Percentiles rank a stretch among this genome's conserved stretches.
Conservation (phyloP, 1,140 invertebrate species). For the Brachionus rubens region DNA sequence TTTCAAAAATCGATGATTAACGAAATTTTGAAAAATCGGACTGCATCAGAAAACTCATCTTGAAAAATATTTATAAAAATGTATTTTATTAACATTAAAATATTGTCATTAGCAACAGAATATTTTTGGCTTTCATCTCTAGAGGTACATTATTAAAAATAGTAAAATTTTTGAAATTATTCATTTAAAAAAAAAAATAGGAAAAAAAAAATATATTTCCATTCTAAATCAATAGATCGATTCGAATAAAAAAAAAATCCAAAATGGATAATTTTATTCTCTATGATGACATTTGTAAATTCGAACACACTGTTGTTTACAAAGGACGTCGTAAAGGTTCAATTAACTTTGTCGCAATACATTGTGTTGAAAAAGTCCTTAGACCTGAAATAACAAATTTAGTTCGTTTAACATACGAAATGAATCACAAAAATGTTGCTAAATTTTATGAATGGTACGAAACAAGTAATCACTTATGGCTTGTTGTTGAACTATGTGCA, state of each 20-base stretch:
- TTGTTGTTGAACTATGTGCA: constrained; percentile 60
- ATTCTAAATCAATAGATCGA: background rate
- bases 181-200: background rate
- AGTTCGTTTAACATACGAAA: constrained; percentile 60
- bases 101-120: constrained; percentile 1
- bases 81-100: background rate
- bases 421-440: constrained; percentile 57
- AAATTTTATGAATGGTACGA: constrained; percentile 62
- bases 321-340: constrained; percentile 60
- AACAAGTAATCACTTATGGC: constrained; percentile 61
- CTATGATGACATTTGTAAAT: constrained; percentile 59
- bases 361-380: constrained; percentile 60
- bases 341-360: constrained; percentile 60
- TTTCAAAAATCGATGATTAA: too few relatives aligned
- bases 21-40: too few relatives aligned
- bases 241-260: background rate
- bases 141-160: constrained; percentile 10
- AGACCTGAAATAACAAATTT: constrained; percentile 59
- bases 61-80: too few relatives aligned
- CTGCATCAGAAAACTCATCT: too few relatives aligned
- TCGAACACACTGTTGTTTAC: constrained; percentile 57
- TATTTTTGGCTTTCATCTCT: background rate
- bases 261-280: constrained; percentile 60
- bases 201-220: background rate
- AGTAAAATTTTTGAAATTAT: background rate